Percentiles rank a stretch among this genome's conserved stretches.
phyloP scores from a whole-genome alignment of 2,113 vertebrate genomes.

The Panthera leo region DNA sequence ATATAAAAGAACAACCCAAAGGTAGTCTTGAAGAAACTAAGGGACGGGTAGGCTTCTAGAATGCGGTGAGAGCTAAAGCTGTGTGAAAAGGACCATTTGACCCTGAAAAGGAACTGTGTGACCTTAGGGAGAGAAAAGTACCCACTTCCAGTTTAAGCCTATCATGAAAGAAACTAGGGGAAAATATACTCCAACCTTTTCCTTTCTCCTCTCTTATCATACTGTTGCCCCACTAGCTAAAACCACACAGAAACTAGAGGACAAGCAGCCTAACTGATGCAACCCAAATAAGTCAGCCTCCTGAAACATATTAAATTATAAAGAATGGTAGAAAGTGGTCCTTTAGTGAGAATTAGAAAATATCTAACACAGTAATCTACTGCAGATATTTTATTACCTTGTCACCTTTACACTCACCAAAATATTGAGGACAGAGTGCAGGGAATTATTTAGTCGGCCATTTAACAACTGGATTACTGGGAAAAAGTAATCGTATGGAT shows the following conservation, averaged over 20 bases:
- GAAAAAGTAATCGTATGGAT: neutral
- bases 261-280: neutral
- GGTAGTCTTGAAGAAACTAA: neutral
- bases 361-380: neutral
- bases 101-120: neutral
- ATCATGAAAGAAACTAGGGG: neutral
- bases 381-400: neutral
- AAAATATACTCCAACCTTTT: neutral
- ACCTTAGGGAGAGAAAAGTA: neutral
- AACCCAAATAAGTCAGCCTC: neutral
- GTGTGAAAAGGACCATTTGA: neutral
- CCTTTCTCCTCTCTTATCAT: neutral
- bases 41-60: neutral
- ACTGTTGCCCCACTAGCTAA: neutral
- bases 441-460: neutral
- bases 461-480: neutral
- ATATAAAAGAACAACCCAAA: neutral
- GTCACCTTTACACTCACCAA: neutral
- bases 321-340: neutral
- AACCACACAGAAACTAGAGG: neutral
- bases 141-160: neutral
- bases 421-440: neutral
- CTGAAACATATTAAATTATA: neutral
- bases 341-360: neutral
- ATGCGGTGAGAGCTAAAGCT: neutral